Evolutionary conservation across 2,888 invertebrate species (phyloP), one percentile per base, ranked within the genome.

Genomic region (Papilio elwesi): DNA sequence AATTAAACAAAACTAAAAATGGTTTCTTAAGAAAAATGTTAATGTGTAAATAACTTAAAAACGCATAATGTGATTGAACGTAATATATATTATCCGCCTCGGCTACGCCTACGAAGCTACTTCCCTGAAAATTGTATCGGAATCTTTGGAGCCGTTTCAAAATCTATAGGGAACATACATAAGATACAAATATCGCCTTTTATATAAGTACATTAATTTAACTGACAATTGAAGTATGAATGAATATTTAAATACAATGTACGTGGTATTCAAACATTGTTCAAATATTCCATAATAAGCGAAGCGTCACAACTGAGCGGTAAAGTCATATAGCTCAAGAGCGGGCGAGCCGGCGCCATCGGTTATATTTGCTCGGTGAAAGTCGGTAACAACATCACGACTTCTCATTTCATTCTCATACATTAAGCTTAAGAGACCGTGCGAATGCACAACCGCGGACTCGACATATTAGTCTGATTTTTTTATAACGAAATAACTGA

Each of bases 361-460:
- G 80, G 84, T 88, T 88, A 90, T 89, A 88, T 86, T 83, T 85
- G 85, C 86, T 82, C 82, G 90, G 92, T 88, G 93, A 93, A 93
- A 93, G 93, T 92, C 78, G 80, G 80, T 80, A 84, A 81, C 80
- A 84, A 81, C 80, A 83, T 90, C 93, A 92, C 92, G 93, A 93
- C 87, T 90, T 89, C 59, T 43, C 53, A 53, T 53, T 53, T 43
- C 53, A 53, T 53, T 53, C 90, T 81, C 89, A 90, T 91, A 91
- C 88, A 92, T 92, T 93, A 92, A 84, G 83, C 83, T 79, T 77
- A 80, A 76, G 78, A 74, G 82, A 87, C 90, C 92, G 92, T 92
- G 92, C 90, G 93, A 93, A 91, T 90, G 85, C 81, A 78, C 79
- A 78, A 84, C 85, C 83, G 74, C 82, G 79, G 79, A 77, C 79